phyloP scores from a whole-genome alignment of 1,140 invertebrate species.

The Alviniconcha marisindica region DNA sequence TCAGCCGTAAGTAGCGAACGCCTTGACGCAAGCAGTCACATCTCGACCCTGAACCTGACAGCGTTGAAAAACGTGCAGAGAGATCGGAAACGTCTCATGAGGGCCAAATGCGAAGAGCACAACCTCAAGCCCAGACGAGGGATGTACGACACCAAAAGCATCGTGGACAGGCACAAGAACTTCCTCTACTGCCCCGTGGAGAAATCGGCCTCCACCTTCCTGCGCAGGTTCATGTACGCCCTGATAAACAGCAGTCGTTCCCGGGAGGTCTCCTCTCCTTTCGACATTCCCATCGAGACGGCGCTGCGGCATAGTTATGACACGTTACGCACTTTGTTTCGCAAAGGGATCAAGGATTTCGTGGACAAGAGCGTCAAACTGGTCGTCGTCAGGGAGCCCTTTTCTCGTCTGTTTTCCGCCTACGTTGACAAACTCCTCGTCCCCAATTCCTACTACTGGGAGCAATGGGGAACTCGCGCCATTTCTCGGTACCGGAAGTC shows the following conservation, averaged over 20 bases:
- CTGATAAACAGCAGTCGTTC: not conserved
- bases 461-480: conserved; percentile 7
- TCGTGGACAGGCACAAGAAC: conserved; percentile 14
- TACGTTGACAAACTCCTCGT: conserved; percentile 44
- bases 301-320: conserved; percentile 12
- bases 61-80: not conserved
- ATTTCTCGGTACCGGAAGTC: conserved; percentile 16
- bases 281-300: conserved; percentile 7
- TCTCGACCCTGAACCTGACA: not conserved
- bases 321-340: not conserved
- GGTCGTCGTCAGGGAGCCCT: conserved; percentile 38
- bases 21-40: too few species aligned
- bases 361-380: conserved; percentile 17
- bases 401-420: conserved; percentile 34
- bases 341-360: not conserved
- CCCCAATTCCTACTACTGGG: conserved; percentile 37
- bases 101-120: not conserved
- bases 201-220: conserved; percentile 32
- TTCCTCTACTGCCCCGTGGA: conserved; percentile 37
- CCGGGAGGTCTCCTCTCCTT: not conserved
- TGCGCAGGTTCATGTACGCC: conserved; percentile 28
- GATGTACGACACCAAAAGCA: not conserved
- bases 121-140: not conserved
- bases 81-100: not conserved
- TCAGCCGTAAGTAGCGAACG: too few species aligned